These are phyloP conservation scores for Nasonia giraulti DNA, from an alignment of 1,140 invertebrate genomes.

Conservation along the genomic window DNA sequence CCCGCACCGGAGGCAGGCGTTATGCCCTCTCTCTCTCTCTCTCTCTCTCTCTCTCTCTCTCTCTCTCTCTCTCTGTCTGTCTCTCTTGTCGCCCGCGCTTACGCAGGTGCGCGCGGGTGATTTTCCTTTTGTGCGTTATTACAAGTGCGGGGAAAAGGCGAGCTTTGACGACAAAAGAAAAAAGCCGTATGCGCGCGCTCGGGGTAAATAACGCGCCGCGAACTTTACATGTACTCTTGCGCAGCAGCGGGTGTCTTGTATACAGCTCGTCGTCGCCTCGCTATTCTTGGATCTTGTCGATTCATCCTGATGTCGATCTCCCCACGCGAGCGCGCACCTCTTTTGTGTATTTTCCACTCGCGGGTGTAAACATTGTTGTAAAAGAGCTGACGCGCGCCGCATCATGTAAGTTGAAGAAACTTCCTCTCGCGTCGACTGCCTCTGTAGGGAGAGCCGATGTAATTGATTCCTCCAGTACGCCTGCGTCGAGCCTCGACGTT, in stretches of 20 bases:
- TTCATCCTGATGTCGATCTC: not conserved
- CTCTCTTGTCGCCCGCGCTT: too few species aligned
- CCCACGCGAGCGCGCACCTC: not conserved
- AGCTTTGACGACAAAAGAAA: not conserved
- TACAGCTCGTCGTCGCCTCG: too few species aligned
- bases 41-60: too few species aligned
- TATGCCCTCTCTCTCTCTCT: too few species aligned
- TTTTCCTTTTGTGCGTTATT: constrained; percentile 8
- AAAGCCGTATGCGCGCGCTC: not conserved
- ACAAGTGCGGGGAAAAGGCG: not conserved
- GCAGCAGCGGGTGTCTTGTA: too few species aligned
- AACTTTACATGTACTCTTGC: not conserved
- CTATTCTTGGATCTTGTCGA: constrained; percentile 6
- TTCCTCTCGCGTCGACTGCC: not conserved
- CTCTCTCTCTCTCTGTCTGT: too few species aligned
- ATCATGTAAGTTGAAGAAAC: not conserved
- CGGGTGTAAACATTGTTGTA: not conserved
- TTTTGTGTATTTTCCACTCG: not conserved
- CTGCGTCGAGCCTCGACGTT: too few species aligned
- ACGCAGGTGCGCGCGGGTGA: not conserved
- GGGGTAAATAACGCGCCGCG: not conserved
- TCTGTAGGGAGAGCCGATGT: too few species aligned
- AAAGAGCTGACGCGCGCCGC: not conserved
- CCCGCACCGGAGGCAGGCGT: too few species aligned
- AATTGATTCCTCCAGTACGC: too few species aligned